Conservation (phyloP, 2,888 invertebrate genomes). For the Troides helena region DNA sequence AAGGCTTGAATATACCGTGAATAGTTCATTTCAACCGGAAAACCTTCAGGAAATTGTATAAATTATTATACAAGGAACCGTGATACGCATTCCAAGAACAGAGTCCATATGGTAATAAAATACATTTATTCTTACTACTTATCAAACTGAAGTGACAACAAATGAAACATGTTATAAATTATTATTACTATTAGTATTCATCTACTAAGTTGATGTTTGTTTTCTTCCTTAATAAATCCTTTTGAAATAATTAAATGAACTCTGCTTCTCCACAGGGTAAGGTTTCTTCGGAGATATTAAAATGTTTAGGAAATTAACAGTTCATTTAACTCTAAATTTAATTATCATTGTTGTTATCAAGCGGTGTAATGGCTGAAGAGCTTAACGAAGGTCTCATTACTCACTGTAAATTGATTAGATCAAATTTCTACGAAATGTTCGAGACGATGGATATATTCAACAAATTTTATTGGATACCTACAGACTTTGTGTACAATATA, state of each 20-base stretch:
- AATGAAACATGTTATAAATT: neutral
- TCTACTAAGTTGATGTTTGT: neutral
- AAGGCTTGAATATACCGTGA: neutral
- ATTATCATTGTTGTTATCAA: conserved; percentile 20
- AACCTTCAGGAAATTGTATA: conserved; percentile 1
- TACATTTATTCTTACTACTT: neutral
- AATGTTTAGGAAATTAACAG: conserved; percentile 12
- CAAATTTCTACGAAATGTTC: conserved; percentile 6
- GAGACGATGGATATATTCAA: neutral
- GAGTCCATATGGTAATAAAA: neutral
- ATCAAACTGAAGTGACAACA: neutral
- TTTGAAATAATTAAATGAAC: conserved; percentile 3
- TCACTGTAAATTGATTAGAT: conserved; percentile 16
- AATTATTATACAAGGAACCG: neutral
- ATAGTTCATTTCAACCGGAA: neutral
- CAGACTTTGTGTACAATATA: neutral
- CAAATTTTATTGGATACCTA: neutral
- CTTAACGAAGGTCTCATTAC: conserved; percentile 8
- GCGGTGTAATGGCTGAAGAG: conserved; percentile 16
- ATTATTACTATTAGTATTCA: neutral
- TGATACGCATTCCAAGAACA: neutral
- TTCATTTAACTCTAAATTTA: conserved; percentile 22
- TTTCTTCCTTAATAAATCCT: neutral
- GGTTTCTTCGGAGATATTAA: conserved; percentile 6
- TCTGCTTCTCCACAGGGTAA: neutral